Percentiles rank a stretch among this genome's conserved stretches.
These are phyloP conservation scores for Sericinus montela DNA, from an alignment of 2,888 invertebrate species.

Conservation along the genomic window DNA sequence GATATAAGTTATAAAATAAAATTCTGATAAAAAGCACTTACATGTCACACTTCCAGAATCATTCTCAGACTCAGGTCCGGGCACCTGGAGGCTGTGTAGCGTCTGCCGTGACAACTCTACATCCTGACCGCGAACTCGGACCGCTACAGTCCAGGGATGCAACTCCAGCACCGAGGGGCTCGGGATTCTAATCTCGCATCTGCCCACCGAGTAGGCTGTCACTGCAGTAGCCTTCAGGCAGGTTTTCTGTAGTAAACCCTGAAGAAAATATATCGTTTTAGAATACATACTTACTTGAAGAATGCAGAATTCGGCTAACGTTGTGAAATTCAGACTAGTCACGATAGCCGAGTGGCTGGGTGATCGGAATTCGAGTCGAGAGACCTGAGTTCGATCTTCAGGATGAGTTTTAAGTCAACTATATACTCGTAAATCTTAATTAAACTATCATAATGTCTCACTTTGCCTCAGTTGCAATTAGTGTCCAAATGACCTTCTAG, in stretches of 20 bases:
- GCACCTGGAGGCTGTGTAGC: slow-evolving; percentile 21
- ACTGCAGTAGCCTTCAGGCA: slow-evolving; percentile 33
- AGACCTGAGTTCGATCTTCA: too few species aligned
- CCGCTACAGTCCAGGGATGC: slow-evolving; percentile 55
- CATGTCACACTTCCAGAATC: not conserved
- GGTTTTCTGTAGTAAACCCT: slow-evolving; percentile 48
- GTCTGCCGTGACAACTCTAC: slow-evolving; percentile 39
- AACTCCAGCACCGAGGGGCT: slow-evolving; percentile 36
- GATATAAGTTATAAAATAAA: too few species aligned
- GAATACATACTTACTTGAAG: too few species aligned
- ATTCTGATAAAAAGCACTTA: slow-evolving; percentile 15
- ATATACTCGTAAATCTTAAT: too few species aligned
- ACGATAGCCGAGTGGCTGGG: too few species aligned
- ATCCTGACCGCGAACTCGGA: slow-evolving; percentile 36
- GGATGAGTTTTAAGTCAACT: too few species aligned
- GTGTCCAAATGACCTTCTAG: too few species aligned
- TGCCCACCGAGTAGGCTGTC: slow-evolving; percentile 24
- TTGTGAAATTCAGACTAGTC: too few species aligned
- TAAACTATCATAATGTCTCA: too few species aligned
- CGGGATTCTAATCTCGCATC: slow-evolving; percentile 36
- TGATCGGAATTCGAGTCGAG: too few species aligned
- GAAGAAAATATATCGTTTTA: not conserved
- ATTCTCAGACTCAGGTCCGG: not conserved
- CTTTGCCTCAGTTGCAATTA: too few species aligned
- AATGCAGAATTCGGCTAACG: too few species aligned